A percentile compares a stretch with the other conserved stretches of the same genome.
phyloP scores from a whole-genome alignment of 2,113 vertebrate genomes.

The Amblyornis subalaris region DNA sequence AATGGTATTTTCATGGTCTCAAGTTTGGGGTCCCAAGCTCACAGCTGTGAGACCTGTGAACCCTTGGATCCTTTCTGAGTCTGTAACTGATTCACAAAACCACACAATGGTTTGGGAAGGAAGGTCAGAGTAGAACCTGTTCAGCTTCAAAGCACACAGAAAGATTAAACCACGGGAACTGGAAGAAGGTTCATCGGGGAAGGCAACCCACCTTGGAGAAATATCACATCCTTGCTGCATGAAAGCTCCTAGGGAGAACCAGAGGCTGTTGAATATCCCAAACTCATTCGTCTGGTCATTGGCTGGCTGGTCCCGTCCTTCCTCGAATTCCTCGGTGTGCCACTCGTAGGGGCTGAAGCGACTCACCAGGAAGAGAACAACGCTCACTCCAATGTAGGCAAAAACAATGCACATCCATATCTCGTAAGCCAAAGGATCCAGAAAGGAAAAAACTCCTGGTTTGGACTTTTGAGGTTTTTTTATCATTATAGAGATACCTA shows the following conservation, averaged over 20 bases:
- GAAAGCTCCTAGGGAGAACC: constrained; percentile 98
- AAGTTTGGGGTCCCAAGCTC: not conserved
- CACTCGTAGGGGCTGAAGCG: constrained; percentile 98
- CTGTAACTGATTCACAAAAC: not conserved
- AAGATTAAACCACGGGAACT: not conserved
- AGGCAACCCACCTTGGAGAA: constrained; percentile 88
- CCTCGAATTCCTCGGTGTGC: constrained; percentile 94
- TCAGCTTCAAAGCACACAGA: not conserved
- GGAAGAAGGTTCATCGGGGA: not conserved
- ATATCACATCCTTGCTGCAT: constrained; percentile 99
- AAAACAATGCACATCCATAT: constrained; percentile 99
- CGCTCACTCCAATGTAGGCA: constrained; percentile 98
- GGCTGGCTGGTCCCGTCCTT: constrained; percentile 83
- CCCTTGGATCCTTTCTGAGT: not conserved
- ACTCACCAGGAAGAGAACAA: constrained; percentile 97
- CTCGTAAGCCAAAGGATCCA: constrained; percentile 96
- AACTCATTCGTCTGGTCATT: constrained; percentile 91
- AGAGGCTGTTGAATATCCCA: constrained; percentile 98
- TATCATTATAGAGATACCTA: constrained; percentile 99
- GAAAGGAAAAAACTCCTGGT: constrained; percentile 96
- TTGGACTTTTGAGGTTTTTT: constrained; percentile 99
- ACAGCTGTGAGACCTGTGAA: not conserved
- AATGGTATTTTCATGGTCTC: not conserved
- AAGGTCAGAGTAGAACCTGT: not conserved
- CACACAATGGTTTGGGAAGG: not conserved